These are phyloP conservation scores for Diorhabda elongata DNA, from an alignment of 1,140 invertebrate species.

Conservation along the genomic window DNA sequence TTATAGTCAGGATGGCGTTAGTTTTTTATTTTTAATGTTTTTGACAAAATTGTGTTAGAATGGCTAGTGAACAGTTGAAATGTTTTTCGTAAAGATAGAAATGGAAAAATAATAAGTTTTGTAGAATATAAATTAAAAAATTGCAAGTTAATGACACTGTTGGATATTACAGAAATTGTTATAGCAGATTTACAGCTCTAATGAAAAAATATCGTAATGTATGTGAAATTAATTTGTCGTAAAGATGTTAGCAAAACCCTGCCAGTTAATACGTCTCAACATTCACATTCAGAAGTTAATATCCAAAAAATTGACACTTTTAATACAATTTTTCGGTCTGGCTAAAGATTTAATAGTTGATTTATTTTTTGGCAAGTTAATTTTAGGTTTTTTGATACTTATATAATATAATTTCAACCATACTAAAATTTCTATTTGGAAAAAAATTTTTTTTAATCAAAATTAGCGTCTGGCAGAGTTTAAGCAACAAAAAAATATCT, in stretches of 20 bases:
- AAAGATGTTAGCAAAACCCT: conserved; percentile 11
- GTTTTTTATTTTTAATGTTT: no score
- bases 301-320: conserved; percentile 10
- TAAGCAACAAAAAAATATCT: no score
- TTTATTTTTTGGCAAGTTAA: no score
- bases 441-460: no score
- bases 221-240: conserved; percentile 11
- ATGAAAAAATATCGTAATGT: conserved; percentile 18
- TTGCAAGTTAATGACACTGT: conserved; percentile 22
- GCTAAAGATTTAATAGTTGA: no score
- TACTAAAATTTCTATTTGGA: no score
- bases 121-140: conserved; percentile 14
- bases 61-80: conserved; percentile 4
- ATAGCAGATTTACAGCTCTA: conserved; percentile 22
- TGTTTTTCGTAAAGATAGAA: conserved; percentile 8
- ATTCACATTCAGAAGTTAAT: conserved; percentile 19
- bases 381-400: no score
- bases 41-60: no score
- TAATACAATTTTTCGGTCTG: no score
- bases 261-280: not conserved
- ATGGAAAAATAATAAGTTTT: conserved; percentile 19
- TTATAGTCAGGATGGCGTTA: no score
- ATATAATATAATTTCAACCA: no score
- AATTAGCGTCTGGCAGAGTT: no score
- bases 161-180: conserved; percentile 22